Evolutionary conservation across 1,140 invertebrate genomes (phyloP), one percentile per base, ranked within the genome.

Genomic region (Copidosoma floridanum): DNA sequence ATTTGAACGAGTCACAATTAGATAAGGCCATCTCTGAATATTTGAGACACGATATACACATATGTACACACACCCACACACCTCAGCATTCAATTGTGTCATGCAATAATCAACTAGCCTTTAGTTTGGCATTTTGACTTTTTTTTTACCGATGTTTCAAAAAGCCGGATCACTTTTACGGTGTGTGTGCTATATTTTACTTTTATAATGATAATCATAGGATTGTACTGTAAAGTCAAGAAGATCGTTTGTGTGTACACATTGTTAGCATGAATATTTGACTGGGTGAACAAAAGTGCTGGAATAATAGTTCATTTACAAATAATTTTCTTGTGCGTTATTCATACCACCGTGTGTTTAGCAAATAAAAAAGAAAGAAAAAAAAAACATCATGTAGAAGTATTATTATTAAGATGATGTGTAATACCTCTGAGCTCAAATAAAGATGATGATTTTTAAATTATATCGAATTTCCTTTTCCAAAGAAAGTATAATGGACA

Each of bases 21-120:
- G 57, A 59, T 52, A 20, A 11, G 46, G 29, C 57, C 57, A 58
- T 51, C 51, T 48, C 58, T 11, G 52, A 50, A 57, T 52, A 67
- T 47, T 64, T 52, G 55, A 66, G 64, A 60, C 63, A 66, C 51
- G 69, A 66, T 71, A 65, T 58, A 67, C 60, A 68, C 58, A 53
- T 57, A 61, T 68, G 65, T 58, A 57, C 66, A 68, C 60, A 67
- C 66, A 66, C 63, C 66, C 69, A 63, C n/a, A n/a, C n/a, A n/a
- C n/a, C n/a, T n/a, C n/a, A n/a, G n/a, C n/a, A n/a, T n/a, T n/a
- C n/a, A n/a, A n/a, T n/a, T n/a, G n/a, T n/a, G n/a, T 68, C 69
- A 71, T 69, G 70, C 70, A 71, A 67, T 57, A 68, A 38, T 41
- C 52, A 61, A 60, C 47, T 51, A 35, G 41, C 51, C 18, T 48